Evolutionary conservation across 2,888 invertebrate genomes (phyloP), one percentile per base, ranked within the genome.

Genomic region (Lamellibrachia satsuma): DNA sequence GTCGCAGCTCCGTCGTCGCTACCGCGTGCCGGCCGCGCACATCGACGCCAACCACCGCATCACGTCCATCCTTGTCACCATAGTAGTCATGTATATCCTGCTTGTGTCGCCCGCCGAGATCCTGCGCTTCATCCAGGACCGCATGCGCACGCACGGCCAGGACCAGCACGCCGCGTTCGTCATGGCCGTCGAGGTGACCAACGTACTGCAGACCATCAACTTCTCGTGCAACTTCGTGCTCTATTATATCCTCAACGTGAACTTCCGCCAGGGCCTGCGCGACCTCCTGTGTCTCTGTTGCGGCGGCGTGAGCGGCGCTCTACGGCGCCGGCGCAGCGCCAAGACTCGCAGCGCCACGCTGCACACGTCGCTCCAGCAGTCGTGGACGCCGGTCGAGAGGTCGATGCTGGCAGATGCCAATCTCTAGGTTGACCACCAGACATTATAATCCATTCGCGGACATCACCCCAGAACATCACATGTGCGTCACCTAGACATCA

Each of bases 101-200:
- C 94, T 96, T 7, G 96, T 96, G 39, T 95, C 96, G 22, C 96
- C 96, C 7, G 95, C 95, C 0, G 96, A 96, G 93, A 95, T 96
- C 90, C 95, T 95, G 11, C 94, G 95, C 93, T 95, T 95, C 93
- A 94, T 95, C 15, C 90, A 91, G 27, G 92, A 92, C 27, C 91
- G 92, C 39, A 75, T 75, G 75, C 75, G 75, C 15, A 75, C 75
- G 2, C 75, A 22, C 22, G 75, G 75, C 51, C 90, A 57, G 75
- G 90, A 90, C 9, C 91, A 55, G 52, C 57, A 90, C 90, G 60
- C 57, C 51, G 90, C 55, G n/a, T 57, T 93, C 51, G 91, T 92
- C 8, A 92, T 93, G 22, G 93, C 93, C 15, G 92, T 93, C n/a
- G 94, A 94, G 91, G 52, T 93, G 51, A 94, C 93, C 7, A 94